A percentile compares a stretch with the other conserved stretches of the same genome.
Conservation (phyloP, 2,888 invertebrate species). For the Liodrosophila aerea region DNA sequence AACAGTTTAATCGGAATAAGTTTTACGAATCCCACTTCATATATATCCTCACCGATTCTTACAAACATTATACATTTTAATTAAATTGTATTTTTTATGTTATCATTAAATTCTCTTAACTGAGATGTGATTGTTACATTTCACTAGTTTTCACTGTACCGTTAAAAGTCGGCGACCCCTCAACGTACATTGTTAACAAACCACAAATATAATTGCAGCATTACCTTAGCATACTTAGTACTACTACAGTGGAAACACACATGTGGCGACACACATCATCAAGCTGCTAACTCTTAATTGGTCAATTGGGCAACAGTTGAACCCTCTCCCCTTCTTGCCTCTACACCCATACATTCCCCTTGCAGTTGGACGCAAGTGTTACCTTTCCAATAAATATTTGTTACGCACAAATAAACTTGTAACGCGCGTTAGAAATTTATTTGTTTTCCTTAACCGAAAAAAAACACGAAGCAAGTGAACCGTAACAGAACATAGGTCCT, state of each 20-base stretch:
- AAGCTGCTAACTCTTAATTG: constrained; percentile 59
- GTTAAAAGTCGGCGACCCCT: constrained; percentile 13
- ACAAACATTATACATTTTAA: too few relatives aligned
- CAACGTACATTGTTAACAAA: constrained; percentile 33
- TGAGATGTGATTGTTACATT: constrained; percentile 10
- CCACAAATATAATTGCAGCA: constrained; percentile 53
- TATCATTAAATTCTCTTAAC: background rate
- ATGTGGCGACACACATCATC: constrained; percentile 59
- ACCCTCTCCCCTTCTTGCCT: constrained; percentile 3
- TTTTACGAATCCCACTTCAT: too few relatives aligned
- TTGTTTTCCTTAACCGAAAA: constrained; percentile 17
- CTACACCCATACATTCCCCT: background rate
- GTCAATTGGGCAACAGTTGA: constrained; percentile 68
- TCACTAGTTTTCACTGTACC: constrained; percentile 33
- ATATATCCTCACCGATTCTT: too few relatives aligned
- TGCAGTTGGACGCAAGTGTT: constrained; percentile 62
- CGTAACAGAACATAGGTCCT: constrained; percentile 46
- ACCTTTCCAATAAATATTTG: constrained; percentile 79
- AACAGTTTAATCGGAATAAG: too few relatives aligned
- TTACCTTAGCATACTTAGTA: constrained; percentile 10
- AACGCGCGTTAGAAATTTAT: constrained; percentile 61
- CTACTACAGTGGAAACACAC: constrained; percentile 25
- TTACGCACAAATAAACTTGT: constrained; percentile 75
- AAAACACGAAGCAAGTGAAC: constrained; percentile 55
- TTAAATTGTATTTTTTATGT: too few relatives aligned